Percentiles rank a stretch among this genome's conserved stretches.
Evolutionary conservation across 2,888 invertebrate genomes (phyloP).

Genomic region (Brachyptera risi): DNA sequence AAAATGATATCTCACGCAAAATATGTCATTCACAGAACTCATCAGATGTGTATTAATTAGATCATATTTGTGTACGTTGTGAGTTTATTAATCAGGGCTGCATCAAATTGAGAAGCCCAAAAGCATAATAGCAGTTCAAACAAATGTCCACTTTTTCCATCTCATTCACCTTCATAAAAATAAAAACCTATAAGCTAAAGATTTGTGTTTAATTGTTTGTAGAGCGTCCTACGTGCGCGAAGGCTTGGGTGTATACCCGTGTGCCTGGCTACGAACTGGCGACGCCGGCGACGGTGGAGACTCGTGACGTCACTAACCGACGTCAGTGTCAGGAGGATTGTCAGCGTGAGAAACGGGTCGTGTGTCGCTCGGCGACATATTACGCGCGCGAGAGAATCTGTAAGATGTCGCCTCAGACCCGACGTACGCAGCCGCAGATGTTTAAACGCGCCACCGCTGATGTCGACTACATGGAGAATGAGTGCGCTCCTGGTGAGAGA

Average conservation of each 20-base stretch:
- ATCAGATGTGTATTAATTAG: too few relatives aligned
- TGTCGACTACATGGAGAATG: constrained; percentile 53
- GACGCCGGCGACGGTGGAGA: constrained; percentile 46
- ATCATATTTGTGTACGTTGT: too few relatives aligned
- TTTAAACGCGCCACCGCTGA: constrained; percentile 43
- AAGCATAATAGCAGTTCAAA: too few relatives aligned
- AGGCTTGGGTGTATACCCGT: constrained; percentile 49
- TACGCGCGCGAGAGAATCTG: constrained; percentile 46
- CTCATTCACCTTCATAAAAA: too few relatives aligned
- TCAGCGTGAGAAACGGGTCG: constrained; percentile 45
- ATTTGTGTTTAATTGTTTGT: too few relatives aligned
- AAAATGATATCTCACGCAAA: too few relatives aligned
- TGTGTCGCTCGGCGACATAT: constrained; percentile 50
- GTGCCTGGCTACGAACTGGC: constrained; percentile 47
- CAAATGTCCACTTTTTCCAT: too few relatives aligned
- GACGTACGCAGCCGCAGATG: constrained; percentile 48
- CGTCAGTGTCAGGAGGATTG: constrained; percentile 50
- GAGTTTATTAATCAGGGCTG: too few relatives aligned
- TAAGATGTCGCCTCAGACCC: constrained; percentile 48
- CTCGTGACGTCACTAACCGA: constrained; percentile 44
- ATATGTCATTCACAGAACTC: too few relatives aligned
- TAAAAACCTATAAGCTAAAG: too few relatives aligned
- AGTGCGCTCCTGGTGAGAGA: constrained; percentile 49
- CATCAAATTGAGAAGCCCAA: too few relatives aligned
- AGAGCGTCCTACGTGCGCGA: constrained; percentile 42